Percentiles rank a stretch among this genome's conserved stretches.
phyloP scores from a whole-genome alignment of 2,888 invertebrate species.

The Apotomis betuletana region DNA sequence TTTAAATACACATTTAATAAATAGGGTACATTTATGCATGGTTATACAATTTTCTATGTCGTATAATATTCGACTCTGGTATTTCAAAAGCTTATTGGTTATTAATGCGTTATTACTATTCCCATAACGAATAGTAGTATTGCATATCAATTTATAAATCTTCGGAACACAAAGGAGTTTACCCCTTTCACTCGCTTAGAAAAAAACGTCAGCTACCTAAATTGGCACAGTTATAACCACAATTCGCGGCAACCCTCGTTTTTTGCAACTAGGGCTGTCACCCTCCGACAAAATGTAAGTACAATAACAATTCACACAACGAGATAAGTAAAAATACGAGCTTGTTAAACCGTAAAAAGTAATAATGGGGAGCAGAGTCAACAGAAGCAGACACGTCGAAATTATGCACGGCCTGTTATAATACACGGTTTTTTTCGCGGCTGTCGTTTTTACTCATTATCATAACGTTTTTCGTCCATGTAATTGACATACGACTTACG shows the following conservation, averaged over 20 bases:
- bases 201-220: slow-evolving; percentile 38
- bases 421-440: slow-evolving; percentile 38
- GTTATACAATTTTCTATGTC: not conserved
- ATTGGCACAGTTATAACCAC: slow-evolving; percentile 46
- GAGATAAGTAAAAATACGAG: slow-evolving; percentile 82
- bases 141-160: slow-evolving; percentile 22
- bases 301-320: slow-evolving; percentile 78
- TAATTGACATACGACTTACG: slow-evolving; percentile 11
- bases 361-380: slow-evolving; percentile 81
- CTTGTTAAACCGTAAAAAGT: slow-evolving; percentile 83
- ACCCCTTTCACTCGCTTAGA: slow-evolving; percentile 4
- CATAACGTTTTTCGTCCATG: slow-evolving; percentile 2
- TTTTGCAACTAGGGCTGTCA: slow-evolving; percentile 55
- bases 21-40: not conserved
- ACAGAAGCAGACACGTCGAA: slow-evolving; percentile 70
- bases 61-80: not conserved
- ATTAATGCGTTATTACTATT: slow-evolving; percentile 14
- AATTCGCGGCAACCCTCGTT: slow-evolving; percentile 51
- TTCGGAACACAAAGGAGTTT: slow-evolving; percentile 4
- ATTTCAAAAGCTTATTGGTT: not conserved
- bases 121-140: slow-evolving; percentile 11
- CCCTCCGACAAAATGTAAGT: slow-evolving; percentile 68
- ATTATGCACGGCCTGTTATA: slow-evolving; percentile 68
- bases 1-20: not conserved
- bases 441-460: not conserved